phyloP scores from a whole-genome alignment of 2,113 vertebrate genomes.

The Actinemys pallida region DNA sequence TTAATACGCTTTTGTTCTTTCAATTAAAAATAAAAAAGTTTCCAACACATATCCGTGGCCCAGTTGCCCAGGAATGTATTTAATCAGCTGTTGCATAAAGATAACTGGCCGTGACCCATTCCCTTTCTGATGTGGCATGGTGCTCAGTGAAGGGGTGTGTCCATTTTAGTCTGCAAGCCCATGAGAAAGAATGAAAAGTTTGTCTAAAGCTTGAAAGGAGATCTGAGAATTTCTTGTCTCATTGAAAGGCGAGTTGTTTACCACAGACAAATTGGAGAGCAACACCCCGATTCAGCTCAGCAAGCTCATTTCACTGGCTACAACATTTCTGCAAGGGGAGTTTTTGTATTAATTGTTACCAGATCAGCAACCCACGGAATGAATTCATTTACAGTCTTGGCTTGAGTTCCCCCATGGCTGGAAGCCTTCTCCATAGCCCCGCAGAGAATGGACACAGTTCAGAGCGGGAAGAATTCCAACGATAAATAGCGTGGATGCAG shows the following conservation, averaged over 20 bases:
- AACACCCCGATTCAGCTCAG: rapidly evolving
- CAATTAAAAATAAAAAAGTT: neutral
- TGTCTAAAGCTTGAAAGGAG: neutral
- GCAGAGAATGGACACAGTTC: neutral
- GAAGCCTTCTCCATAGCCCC: neutral
- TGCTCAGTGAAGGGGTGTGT: neutral
- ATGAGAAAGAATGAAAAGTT: neutral
- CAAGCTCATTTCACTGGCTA: neutral
- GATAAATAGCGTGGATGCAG: neutral
- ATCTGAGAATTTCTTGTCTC: neutral
- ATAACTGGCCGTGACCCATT: rapidly evolving
- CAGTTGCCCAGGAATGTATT: rapidly evolving
- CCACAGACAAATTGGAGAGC: neutral
- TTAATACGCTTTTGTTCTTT: neutral
- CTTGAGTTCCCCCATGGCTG: neutral
- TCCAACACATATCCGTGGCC: neutral
- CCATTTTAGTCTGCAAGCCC: neutral
- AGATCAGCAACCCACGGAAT: slow-evolving; percentile 37
- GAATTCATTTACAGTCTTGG: slow-evolving; percentile 52
- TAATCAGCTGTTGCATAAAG: neutral
- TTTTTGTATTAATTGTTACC: slow-evolving; percentile 45
- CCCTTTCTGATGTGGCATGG: neutral
- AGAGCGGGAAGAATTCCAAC: neutral
- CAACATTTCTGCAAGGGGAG: neutral
- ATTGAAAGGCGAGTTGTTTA: neutral